Conservation (phyloP, 2,797 vertebrate species). For the Bryconaethiops microstoma region DNA sequence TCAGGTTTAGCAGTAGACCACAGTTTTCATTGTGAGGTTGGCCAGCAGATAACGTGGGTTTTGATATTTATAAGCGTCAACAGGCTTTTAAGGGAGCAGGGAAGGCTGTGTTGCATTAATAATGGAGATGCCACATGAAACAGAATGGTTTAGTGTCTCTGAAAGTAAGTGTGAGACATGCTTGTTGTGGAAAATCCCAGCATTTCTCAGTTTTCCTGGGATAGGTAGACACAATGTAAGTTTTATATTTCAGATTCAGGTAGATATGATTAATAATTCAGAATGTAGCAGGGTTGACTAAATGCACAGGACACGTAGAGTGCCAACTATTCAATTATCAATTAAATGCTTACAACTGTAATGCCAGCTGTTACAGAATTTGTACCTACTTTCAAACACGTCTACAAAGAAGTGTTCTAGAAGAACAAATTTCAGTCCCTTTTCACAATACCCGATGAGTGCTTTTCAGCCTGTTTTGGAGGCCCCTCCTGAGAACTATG, state of each 20-base stretch:
- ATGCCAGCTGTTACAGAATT: not conserved
- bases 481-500: no score
- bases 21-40: constrained; percentile 16
- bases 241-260: not conserved
- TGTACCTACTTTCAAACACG: not conserved
- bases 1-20: not conserved
- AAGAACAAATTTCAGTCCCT: not conserved
- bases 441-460: no score
- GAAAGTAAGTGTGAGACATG: constrained; percentile 42
- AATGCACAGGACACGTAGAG: not conserved
- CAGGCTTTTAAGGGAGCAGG: constrained; percentile 53
- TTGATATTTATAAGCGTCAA: constrained; percentile 58
- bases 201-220: constrained; percentile 7
- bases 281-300: not conserved
- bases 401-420: not conserved
- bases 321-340: not conserved
- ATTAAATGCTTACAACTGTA: not conserved
- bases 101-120: constrained; percentile 52
- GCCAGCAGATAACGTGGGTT: constrained; percentile 30
- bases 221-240: not conserved
- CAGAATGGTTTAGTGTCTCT: constrained; percentile 49
- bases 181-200: constrained; percentile 15
- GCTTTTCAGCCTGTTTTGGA: no score
- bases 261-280: constrained; percentile 16
- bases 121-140: constrained; percentile 59